Percentiles rank a stretch among this genome's conserved stretches.
phyloP scores from a whole-genome alignment of 2,888 invertebrate genomes.

The Orthosia gracilis region DNA sequence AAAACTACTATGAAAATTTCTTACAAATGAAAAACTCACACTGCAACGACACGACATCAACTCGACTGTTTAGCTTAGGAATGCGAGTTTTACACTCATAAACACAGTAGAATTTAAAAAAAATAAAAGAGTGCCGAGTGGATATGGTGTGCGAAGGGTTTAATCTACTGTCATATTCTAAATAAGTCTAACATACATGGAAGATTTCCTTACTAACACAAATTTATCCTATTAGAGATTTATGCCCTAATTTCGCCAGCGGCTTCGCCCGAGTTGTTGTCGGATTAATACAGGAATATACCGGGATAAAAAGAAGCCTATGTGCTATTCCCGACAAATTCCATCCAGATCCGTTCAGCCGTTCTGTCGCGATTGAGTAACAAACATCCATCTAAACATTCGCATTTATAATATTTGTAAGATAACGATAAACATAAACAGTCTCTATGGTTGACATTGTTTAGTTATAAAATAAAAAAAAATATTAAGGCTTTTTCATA shows the following conservation, averaged over 20 bases:
- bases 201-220: neutral
- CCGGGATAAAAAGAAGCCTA: too few relatives aligned
- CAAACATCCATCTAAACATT: too few relatives aligned
- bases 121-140: neutral
- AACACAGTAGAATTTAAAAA: neutral
- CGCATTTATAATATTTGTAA: too few relatives aligned
- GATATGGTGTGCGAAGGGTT: constrained; percentile 1
- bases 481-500: neutral
- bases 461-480: neutral
- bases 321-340: too few relatives aligned
- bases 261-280: too few relatives aligned
- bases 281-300: too few relatives aligned
- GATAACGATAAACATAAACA: neutral
- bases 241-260: neutral
- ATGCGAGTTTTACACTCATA: neutral
- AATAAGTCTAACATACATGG: neutral
- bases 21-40: neutral
- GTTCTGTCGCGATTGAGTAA: too few relatives aligned
- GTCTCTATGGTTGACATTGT: constrained; percentile 3
- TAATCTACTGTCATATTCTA: constrained; percentile 4
- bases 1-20: neutral
- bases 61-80: neutral
- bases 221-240: neutral
- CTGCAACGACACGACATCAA: constrained; percentile 7
- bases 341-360: too few relatives aligned